Conservation (phyloP, 2,113 vertebrate species). For the Motacilla tschutschensis region DNA sequence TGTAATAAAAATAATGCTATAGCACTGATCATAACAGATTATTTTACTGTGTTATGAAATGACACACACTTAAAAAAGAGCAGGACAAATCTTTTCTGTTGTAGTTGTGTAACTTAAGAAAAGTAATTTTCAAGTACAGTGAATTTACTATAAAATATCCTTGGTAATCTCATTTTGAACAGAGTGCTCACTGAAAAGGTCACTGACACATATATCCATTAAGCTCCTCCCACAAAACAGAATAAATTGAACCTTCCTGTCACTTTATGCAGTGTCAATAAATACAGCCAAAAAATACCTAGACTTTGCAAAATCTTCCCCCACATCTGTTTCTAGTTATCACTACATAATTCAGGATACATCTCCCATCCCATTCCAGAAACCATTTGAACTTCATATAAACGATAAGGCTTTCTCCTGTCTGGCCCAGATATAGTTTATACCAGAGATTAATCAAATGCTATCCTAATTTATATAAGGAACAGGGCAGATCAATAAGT, state of each 20-base stretch:
- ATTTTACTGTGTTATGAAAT: neutral
- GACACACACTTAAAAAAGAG: neutral
- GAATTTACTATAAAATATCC: neutral
- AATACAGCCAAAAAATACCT: neutral
- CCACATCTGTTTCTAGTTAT: conserved; percentile 1
- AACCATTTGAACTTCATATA: neutral
- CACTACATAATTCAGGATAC: neutral
- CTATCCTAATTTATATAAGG: conserved; percentile 6
- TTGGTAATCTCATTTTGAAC: neutral
- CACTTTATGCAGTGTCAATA: neutral
- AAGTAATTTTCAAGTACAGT: neutral
- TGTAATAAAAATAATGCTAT: neutral
- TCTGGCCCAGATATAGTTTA: neutral
- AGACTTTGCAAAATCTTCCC: conserved; percentile 2
- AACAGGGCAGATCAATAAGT: neutral
- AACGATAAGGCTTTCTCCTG: conserved; percentile 2
- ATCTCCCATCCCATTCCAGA: neutral
- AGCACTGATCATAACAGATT: neutral
- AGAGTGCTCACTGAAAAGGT: neutral
- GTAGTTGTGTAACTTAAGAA: neutral
- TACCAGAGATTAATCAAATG: conserved; percentile 8
- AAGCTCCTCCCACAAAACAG: neutral
- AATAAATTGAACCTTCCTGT: neutral
- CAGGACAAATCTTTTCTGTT: neutral
- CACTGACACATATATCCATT: neutral